Conservation (phyloP, 2,888 invertebrate genomes). For the Pristionchus japonicus region DNA sequence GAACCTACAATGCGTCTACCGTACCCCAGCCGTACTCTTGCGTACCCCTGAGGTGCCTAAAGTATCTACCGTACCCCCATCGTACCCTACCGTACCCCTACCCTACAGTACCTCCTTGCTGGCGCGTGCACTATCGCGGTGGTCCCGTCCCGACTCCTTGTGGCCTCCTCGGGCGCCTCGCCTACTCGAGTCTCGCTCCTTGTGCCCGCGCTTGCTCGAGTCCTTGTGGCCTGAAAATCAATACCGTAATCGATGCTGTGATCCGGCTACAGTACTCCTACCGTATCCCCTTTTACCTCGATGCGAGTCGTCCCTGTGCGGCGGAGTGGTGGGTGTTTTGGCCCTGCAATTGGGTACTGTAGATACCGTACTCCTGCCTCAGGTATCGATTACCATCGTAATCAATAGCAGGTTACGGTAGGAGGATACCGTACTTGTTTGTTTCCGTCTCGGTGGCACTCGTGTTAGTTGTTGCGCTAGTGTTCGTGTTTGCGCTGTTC, state of each 20-base stretch:
- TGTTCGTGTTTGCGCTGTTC: not conserved
- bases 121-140: not conserved
- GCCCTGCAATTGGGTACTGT: not conserved
- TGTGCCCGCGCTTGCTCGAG: not conserved
- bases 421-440: not conserved
- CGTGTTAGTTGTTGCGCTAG: not conserved
- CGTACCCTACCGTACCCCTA: too few relatives aligned
- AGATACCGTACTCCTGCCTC: not conserved
- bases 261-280: not conserved
- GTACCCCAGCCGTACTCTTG: too few relatives aligned
- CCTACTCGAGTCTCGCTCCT: not conserved
- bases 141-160: not conserved
- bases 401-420: not conserved
- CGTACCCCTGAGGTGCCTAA: too few relatives aligned
- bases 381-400: too few relatives aligned
- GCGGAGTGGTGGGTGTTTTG: not conserved
- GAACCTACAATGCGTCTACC: too few relatives aligned
- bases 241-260: not conserved
- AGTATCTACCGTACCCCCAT: too few relatives aligned
- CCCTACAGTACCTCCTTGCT: too few relatives aligned
- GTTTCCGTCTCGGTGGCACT: not conserved
- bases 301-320: not conserved
- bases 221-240: not conserved
- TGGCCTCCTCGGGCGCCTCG: not conserved
- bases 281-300: too few relatives aligned